Base-by-base conservation (phyloP, 2,113 vertebrate genomes). In the Rhizomys pruinosus region DNA sequence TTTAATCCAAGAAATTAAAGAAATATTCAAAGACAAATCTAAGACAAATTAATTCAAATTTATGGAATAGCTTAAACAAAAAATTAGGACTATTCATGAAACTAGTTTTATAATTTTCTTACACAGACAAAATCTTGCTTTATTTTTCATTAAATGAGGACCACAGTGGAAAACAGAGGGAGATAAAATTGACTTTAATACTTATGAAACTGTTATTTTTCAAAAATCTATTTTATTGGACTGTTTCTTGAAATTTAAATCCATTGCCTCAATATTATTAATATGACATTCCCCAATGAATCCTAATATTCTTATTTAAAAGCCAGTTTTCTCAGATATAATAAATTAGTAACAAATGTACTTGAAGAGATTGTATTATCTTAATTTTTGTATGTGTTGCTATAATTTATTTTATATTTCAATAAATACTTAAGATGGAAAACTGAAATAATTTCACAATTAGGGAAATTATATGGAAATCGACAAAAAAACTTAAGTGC, bases 81-180 rank as follows among this genome's bases (percentile, higher is more conserved):
- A 71, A 59, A 63, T 6, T 74, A 69, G 1, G 5, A 74, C 39
- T 55, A 1, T 29, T 61, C 19, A 84, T 63, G 68, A 73, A 79
- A 90, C 29, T 23, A 47, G 1, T 42, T 12, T 13, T 25, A 5
- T 64, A 39, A 15, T 84, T 85, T 89, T 66, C 10, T 25, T 66
- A 16, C 15, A 8, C n/a, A 29, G 0, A 0, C 4, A 72, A 63
- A 1, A 8, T 29, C 11, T 61, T 89, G 6, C 6, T 1, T 55
- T 13, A 59, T 64, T 55, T 71, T 76, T 34, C 0, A 3, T 10
- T 27, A 78, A 52, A 42, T 4, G 2, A 52, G 2, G 2, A 32
- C 5, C 2, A 72, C 11, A 59, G 0, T 73, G 57, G 2, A 74
- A 55, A 89, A 66, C 12, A 1, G 57, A 92, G 80, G 80, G 44